phyloP scores from a whole-genome alignment of 2,797 vertebrate genomes.

The Etheostoma perlongum region DNA sequence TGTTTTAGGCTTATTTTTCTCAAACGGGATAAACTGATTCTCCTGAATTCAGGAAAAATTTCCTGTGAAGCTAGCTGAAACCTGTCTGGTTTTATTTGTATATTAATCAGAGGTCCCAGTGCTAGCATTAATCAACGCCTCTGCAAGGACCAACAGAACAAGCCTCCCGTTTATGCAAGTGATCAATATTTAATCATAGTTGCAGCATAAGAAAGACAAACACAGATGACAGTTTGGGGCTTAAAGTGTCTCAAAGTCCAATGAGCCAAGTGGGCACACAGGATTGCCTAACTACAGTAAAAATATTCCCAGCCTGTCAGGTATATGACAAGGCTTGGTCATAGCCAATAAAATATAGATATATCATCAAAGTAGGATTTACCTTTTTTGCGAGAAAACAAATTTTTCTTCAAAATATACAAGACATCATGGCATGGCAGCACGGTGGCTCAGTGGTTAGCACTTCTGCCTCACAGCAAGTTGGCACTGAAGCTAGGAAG shows the following conservation, averaged over 20 bases:
- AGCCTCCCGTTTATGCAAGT: conserved; percentile 46
- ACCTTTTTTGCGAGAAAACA: conserved; percentile 19
- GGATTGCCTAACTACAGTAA: conserved; percentile 7
- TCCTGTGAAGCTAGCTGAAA: conserved; percentile 29
- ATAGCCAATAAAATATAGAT: conserved; percentile 15
- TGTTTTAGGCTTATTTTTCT: conserved; percentile 34
- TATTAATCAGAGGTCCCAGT: conserved; percentile 14
- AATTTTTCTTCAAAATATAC: conserved; percentile 24
- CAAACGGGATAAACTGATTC: conserved; percentile 23
- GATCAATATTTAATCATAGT: conserved; percentile 58
- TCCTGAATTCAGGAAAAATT: conserved; percentile 26
- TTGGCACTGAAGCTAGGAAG: no score
- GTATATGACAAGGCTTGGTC: not conserved
- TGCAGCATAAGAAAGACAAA: conserved; percentile 45
- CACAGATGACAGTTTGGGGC: conserved; percentile 14
- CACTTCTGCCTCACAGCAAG: no score
- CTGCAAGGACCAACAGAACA: conserved; percentile 16
- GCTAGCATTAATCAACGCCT: conserved; percentile 32
- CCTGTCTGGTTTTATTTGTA: conserved; percentile 32
- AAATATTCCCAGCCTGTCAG: conserved; percentile 9
- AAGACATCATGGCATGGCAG: not conserved
- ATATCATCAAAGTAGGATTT: conserved; percentile 22
- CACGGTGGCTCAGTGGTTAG: no score
- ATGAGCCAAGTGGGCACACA: conserved; percentile 12
- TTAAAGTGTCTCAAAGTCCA: not conserved